Evolutionary conservation across 35 echinoderm and acorn worm species (phyloP).

Genomic region (Chiridota heheva): DNA sequence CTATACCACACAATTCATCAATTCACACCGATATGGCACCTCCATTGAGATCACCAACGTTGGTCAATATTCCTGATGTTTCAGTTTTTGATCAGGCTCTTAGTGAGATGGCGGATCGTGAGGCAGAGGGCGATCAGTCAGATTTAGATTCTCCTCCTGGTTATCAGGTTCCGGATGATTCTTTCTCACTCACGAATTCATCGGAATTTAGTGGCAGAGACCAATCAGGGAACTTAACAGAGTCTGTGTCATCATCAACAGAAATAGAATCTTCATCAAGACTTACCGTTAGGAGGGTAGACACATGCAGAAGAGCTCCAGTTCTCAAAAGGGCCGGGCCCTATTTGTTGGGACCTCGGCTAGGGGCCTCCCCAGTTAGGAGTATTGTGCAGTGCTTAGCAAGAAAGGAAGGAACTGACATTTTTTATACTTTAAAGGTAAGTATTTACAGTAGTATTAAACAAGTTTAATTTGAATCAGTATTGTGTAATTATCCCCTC

Average conservation of each 20-base stretch:
- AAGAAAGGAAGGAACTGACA: slow-evolving; percentile 77
- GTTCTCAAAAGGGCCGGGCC: slow-evolving; percentile 81
- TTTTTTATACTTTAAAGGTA: slow-evolving; percentile 96
- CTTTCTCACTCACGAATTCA: not conserved
- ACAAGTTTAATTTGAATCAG: too few relatives aligned
- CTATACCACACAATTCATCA: too few relatives aligned
- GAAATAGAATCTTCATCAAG: slow-evolving; percentile 11
- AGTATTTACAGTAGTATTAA: too few relatives aligned
- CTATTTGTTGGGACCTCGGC: slow-evolving; percentile 77
- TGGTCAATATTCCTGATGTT: slow-evolving; percentile 28
- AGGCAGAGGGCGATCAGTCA: slow-evolving; percentile 23
- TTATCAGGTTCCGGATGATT: slow-evolving; percentile 3
- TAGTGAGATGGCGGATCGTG: slow-evolving; percentile 6
- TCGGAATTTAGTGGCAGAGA: not conserved
- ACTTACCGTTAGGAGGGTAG: slow-evolving; percentile 2
- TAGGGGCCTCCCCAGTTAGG: slow-evolving; percentile 88
- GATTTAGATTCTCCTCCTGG: slow-evolving; percentile 6
- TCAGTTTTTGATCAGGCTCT: slow-evolving; percentile 36
- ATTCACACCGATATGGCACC: slow-evolving; percentile 13
- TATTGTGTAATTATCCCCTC: too few relatives aligned
- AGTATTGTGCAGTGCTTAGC: slow-evolving; percentile 98
- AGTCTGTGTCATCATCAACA: slow-evolving; percentile 19
- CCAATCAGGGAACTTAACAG: slow-evolving; percentile 11
- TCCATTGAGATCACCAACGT: slow-evolving; percentile 26
- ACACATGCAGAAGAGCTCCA: slow-evolving; percentile 9